Evolutionary conservation across 2,888 invertebrate species (phyloP).

Genomic region (Polyommatus icarus): DNA sequence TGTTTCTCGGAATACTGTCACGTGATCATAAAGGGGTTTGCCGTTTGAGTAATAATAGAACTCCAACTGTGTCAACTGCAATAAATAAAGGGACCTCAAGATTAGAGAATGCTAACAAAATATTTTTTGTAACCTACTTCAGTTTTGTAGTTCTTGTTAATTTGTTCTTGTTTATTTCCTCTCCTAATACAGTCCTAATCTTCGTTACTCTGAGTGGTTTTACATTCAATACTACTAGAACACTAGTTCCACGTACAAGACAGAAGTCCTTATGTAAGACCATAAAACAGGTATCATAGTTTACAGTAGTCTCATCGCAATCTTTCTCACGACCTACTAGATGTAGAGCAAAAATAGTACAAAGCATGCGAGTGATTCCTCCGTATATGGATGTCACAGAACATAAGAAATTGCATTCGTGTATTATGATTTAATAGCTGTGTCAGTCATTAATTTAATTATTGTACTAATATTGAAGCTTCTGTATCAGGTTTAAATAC

Average conservation of each 20-base stretch:
- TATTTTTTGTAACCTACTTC: neutral
- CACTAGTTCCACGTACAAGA: neutral
- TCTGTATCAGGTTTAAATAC: neutral
- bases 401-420: conserved; percentile 39
- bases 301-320: conserved; percentile 32
- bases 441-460: neutral
- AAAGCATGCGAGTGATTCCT: conserved; percentile 31
- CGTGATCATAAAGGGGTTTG: conserved; percentile 22
- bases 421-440: neutral
- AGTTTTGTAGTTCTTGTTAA: neutral
- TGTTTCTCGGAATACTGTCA: conserved; percentile 36
- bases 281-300: conserved; percentile 11
- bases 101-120: neutral
- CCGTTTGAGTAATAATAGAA: neutral
- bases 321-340: conserved; percentile 33
- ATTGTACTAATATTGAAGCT: neutral
- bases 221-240: neutral
- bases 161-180: neutral
- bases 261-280: neutral
- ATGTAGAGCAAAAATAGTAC: conserved; percentile 22
- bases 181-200: neutral
- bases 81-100: neutral
- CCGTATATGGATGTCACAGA: conserved; percentile 44
- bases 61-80: conserved; percentile 5
- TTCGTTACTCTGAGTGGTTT: neutral